Percentiles rank a stretch among this genome's conserved stretches.
Conservation (phyloP, 2,797 vertebrate genomes). For the Notolepis coatsorum region DNA sequence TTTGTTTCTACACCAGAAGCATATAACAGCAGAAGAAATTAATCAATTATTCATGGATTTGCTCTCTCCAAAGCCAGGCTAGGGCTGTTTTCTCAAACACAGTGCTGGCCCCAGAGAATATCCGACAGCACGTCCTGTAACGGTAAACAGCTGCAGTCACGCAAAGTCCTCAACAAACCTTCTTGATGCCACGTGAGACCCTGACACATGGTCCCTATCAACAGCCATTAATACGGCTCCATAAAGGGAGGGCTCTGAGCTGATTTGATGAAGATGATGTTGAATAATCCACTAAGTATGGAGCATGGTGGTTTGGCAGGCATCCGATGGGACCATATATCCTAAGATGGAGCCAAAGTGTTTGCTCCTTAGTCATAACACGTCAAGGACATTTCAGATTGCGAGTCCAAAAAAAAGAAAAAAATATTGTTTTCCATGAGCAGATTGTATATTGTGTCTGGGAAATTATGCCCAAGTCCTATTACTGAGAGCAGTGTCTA, state of each 20-base stretch:
- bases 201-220: slow-evolving; percentile 38
- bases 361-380: slow-evolving; percentile 26
- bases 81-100: slow-evolving; percentile 42
- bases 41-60: slow-evolving; percentile 62
- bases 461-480: too few species aligned
- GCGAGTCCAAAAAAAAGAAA: too few species aligned
- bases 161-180: slow-evolving; percentile 38
- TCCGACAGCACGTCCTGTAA: slow-evolving; percentile 35
- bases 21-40: slow-evolving; percentile 43
- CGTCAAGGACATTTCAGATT: slow-evolving; percentile 47
- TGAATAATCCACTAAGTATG: slow-evolving; percentile 63
- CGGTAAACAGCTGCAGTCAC: slow-evolving; percentile 44
- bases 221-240: slow-evolving; percentile 35
- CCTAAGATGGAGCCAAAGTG: slow-evolving; percentile 32
- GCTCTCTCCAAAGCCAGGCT: slow-evolving; percentile 29
- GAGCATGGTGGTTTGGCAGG: slow-evolving; percentile 56
- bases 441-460: too few species aligned
- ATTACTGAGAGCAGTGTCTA: too few species aligned
- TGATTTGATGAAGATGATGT: slow-evolving; percentile 47
- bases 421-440: too few species aligned
- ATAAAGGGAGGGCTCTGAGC: slow-evolving; percentile 42
- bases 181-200: slow-evolving; percentile 47
- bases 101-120: slow-evolving; percentile 25
- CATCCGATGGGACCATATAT: slow-evolving; percentile 37
- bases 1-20: slow-evolving; percentile 18